Evolutionary conservation across 2,888 invertebrate genomes (phyloP), one percentile per base, ranked within the genome.

Genomic region (Apomyelois bistriatella): DNA sequence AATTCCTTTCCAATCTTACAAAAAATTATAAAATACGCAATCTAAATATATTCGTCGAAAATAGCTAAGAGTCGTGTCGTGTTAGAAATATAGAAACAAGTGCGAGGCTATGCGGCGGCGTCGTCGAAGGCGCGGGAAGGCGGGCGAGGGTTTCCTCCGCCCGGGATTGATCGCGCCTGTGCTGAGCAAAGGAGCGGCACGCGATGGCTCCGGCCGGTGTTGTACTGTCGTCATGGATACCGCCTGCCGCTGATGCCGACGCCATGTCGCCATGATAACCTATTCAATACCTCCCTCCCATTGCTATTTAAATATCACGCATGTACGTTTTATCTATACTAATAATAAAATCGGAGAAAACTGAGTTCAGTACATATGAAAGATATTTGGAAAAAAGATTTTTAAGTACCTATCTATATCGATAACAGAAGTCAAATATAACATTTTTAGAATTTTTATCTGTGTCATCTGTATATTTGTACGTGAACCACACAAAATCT

Each of bases 151-250:
- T 66, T 76, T 79, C 77, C 77, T 79, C 68, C 65, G 74, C 68
- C 68, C 72, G 72, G 72, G 80, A 88, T 88, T 88, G 87, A 87
- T 88, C 87, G 85, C 65, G 59, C 68, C 71, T 68, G 65, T 63
- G 67, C 66, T 67, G 65, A 57, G 66, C 63, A 65, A 64, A 62
- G 67, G 69, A 68, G 74, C 2, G 22, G 66, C 70, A 68, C 67
- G 69, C 74, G 70, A 74, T 76, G 79, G 72, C 76, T 72, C 76
- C 70, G 59, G 66, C 40, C 40, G 13, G 13, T 38, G 37, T 13
- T 13, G 37, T 10, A 16, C 40, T 67, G 85, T 88, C 74, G 81
- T 67, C 85, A 88, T 88, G 82, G 82, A 76, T 72, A 88, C 87
- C 81, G 84, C 72, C 84, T 75, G 70, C 72, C 74, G 72, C 74